Percentiles rank a stretch among this genome's conserved stretches.
Conservation (phyloP, 2,113 vertebrate species). For the Eptesicus fuscus region DNA sequence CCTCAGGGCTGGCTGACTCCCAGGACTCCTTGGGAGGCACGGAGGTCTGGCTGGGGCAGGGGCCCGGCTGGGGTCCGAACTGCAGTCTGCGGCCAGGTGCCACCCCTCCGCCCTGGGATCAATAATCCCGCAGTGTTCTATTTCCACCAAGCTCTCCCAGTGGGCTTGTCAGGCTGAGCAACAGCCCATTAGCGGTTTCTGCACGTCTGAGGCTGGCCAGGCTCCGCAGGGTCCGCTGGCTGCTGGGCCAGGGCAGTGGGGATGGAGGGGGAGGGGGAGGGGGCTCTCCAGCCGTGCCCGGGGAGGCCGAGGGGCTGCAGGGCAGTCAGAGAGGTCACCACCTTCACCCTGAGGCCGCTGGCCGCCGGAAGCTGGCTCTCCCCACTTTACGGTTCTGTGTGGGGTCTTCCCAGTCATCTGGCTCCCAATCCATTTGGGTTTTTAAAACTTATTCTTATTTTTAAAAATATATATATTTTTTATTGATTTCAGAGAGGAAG, state of each 20-base stretch:
- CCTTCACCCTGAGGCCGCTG: not conserved
- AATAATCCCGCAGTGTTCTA: not conserved
- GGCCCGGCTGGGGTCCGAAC: not conserved
- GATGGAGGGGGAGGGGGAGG: not conserved
- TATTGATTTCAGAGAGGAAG: too few species aligned
- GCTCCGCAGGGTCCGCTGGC: not conserved
- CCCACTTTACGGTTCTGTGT: too few species aligned
- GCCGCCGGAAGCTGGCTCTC: not conserved
- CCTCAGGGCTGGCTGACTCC: not conserved
- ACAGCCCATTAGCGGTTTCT: conserved; percentile 49
- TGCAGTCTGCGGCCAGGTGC: not conserved
- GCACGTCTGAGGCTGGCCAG: not conserved
- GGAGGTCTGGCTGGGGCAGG: rapidly evolving
- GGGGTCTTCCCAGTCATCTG: not conserved
- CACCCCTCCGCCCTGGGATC: not conserved
- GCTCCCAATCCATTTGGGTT: not conserved
- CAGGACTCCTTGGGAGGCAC: not conserved
- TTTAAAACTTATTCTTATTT: too few species aligned
- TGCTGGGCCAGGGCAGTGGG: not conserved
- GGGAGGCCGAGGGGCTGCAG: not conserved
- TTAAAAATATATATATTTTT: too few species aligned
- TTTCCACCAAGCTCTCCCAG: conserved; percentile 7
- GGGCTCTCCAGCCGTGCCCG: not conserved
- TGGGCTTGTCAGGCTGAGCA: not conserved
- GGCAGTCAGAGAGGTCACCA: not conserved